Evolutionary conservation across 2,888 invertebrate species (phyloP).

Genomic region (Drosophila anceps): DNA sequence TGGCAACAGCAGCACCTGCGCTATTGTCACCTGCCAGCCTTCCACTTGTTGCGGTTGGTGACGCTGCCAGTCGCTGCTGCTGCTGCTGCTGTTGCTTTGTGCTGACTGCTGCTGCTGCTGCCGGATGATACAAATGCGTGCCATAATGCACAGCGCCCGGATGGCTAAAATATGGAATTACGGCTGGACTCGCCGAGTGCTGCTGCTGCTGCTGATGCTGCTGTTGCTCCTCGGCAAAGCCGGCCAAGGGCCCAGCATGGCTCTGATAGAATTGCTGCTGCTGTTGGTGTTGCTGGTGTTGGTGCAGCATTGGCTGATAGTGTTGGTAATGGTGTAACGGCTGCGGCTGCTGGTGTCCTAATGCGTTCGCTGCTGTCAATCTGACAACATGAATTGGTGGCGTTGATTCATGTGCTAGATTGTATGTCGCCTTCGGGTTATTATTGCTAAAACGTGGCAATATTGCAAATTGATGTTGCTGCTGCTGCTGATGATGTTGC

Average conservation of each 20-base stretch:
- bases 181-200: conserved; percentile 44
- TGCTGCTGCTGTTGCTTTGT: conserved; percentile 36
- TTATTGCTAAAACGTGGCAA: conserved; percentile 75
- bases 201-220: conserved; percentile 28
- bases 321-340: conserved; percentile 65
- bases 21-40: conserved; percentile 57
- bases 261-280: conserved; percentile 35
- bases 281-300: conserved; percentile 47
- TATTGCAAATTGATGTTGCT: conserved; percentile 74
- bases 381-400: conserved; percentile 73
- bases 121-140: conserved; percentile 81
- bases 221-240: conserved; percentile 49
- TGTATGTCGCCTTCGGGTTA: conserved; percentile 71
- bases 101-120: conserved; percentile 28
- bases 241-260: conserved; percentile 30
- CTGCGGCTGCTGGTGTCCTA: conserved; percentile 53
- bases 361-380: conserved; percentile 69
- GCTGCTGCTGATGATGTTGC: conserved; percentile 44
- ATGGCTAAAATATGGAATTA: conserved; percentile 78
- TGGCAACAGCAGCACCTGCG: conserved; percentile 19
- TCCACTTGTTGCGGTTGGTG: conserved; percentile 62
- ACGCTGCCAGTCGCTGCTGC: conserved; percentile 31
- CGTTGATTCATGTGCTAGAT: conserved; percentile 67
- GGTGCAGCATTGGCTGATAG: conserved; percentile 52
- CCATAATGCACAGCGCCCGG: conserved; percentile 82